These are phyloP conservation scores for Lycocerus yunnanus DNA, from an alignment of 2,888 invertebrate genomes.

Conservation along the genomic window DNA sequence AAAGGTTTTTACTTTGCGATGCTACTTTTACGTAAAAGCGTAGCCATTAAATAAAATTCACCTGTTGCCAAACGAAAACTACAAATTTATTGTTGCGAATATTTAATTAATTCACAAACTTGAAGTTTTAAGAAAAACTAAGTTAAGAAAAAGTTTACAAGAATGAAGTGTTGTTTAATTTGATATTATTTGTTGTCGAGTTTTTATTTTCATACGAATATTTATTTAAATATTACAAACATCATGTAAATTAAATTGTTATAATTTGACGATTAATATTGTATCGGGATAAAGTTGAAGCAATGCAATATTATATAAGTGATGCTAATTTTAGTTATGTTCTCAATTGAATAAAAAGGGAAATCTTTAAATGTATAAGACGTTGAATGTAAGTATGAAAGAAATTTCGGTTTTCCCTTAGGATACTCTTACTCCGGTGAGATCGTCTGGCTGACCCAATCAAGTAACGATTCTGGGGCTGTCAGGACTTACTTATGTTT, in stretches of 20 bases:
- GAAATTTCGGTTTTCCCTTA: constrained; percentile 35
- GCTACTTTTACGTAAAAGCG: neutral
- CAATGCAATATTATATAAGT: neutral
- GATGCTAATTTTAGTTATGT: neutral
- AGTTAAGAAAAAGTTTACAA: neutral
- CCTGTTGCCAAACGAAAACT: neutral
- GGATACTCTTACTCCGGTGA: constrained; percentile 32
- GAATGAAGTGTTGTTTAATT: neutral
- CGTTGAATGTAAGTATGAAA: constrained; percentile 31
- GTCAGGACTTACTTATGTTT: constrained; percentile 51
- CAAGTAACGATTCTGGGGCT: constrained; percentile 50
- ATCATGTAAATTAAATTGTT: neutral
- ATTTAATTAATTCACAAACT: neutral
- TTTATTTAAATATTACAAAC: neutral
- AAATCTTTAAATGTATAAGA: constrained; percentile 13
- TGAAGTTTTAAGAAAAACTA: neutral
- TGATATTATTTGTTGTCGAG: neutral
- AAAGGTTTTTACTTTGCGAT: neutral
- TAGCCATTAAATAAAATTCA: neutral
- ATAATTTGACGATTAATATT: neutral
- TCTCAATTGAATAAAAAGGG: neutral
- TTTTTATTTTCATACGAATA: no score
- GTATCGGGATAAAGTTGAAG: neutral
- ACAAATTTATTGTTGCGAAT: neutral
- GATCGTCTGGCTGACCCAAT: constrained; percentile 47